phyloP scores from a whole-genome alignment of 2,113 vertebrate species.

The Cebus imitator region DNA sequence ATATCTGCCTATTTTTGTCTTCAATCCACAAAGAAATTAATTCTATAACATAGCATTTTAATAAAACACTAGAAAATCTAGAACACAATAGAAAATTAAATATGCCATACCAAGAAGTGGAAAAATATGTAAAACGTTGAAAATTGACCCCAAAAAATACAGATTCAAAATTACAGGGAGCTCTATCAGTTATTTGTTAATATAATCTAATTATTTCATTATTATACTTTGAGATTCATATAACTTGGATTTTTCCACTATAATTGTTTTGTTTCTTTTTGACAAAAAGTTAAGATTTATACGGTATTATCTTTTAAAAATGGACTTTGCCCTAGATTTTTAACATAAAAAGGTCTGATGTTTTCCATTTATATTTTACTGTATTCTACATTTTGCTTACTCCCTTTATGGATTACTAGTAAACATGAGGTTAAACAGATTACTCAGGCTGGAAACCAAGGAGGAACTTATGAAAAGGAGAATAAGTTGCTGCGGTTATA shows the following conservation, averaged over 20 bases:
- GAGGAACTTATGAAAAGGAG: background rate
- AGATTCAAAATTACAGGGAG: background rate
- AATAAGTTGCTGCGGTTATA: background rate
- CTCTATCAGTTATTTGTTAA: background rate
- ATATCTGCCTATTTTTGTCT: background rate
- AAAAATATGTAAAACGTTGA: conserved; percentile 12
- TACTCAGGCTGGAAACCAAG: background rate
- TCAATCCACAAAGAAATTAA: conserved; percentile 12
- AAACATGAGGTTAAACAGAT: background rate
- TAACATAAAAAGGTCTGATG: background rate
- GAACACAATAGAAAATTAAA: background rate
- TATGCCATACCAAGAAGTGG: background rate
- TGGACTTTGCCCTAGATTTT: background rate
- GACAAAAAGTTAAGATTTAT: conserved; percentile 24
- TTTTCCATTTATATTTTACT: background rate
- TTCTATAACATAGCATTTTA: background rate
- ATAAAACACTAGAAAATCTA: conserved; percentile 11
- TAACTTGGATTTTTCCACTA: background rate
- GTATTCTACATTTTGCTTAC: background rate
- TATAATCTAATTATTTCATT: background rate
- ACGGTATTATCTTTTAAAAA: background rate
- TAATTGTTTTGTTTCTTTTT: background rate
- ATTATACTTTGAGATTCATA: conserved; percentile 20
- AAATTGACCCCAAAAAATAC: background rate
- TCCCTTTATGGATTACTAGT: background rate